These are phyloP conservation scores for Odontocolon sp. DNA, from an alignment of 2,888 invertebrate species.

Conservation along the genomic window DNA sequence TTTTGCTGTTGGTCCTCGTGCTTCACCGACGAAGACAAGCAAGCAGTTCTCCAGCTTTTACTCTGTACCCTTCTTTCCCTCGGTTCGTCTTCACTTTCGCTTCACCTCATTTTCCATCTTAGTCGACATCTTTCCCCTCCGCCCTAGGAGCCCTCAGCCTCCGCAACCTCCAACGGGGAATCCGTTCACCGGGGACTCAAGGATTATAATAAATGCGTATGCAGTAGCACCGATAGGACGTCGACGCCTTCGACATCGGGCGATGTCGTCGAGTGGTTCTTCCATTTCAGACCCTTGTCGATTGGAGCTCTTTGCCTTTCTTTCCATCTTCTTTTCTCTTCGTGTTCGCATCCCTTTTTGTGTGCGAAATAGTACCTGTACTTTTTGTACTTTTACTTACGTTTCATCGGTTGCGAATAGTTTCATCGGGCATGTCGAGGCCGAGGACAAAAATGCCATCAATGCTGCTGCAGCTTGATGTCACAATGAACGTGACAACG, in stretches of 20 bases:
- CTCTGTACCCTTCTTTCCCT: background rate
- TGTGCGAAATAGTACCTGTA: too few relatives aligned
- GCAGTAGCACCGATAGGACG: constrained; percentile 69
- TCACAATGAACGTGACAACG: too few relatives aligned
- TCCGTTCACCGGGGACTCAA: constrained; percentile 70
- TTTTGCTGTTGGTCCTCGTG: background rate
- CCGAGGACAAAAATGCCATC: too few relatives aligned
- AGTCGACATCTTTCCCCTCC: constrained; percentile 18
- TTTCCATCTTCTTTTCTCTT: constrained; percentile 8
- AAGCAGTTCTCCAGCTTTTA: constrained; percentile 6
- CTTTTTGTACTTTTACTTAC: too few relatives aligned
- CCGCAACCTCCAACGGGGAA: constrained; percentile 45
- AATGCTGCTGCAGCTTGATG: too few relatives aligned
- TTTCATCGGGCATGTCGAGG: too few relatives aligned
- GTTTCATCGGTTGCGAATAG: too few relatives aligned
- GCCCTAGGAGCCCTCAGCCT: constrained; percentile 4
- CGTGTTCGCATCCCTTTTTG: background rate
- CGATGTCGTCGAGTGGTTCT: constrained; percentile 36
- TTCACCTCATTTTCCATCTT: background rate
- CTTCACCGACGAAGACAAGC: background rate
- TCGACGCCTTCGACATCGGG: constrained; percentile 35
- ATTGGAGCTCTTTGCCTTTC: constrained; percentile 46
- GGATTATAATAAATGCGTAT: constrained; percentile 77
- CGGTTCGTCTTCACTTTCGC: constrained; percentile 23
- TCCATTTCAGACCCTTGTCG: constrained; percentile 50